A percentile compares a stretch with the other conserved stretches of the same genome.
Evolutionary conservation across 2,797 vertebrate species (phyloP).

Genomic region (Corythornis leucogaster): DNA sequence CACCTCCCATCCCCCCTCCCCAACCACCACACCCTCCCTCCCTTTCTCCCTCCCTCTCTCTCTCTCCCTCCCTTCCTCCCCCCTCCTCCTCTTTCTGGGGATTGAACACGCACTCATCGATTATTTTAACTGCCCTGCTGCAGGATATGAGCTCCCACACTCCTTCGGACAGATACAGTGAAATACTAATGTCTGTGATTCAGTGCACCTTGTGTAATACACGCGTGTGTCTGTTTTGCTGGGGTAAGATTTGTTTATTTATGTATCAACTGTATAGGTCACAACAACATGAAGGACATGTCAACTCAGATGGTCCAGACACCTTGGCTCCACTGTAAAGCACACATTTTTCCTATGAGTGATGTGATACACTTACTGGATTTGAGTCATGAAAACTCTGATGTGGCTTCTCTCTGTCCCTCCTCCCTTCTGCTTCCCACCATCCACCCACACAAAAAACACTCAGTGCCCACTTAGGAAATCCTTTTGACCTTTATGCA

Average conservation of each 20-base stretch:
- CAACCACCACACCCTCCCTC: not conserved
- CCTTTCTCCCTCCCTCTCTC: no score
- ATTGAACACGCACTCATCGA: constrained; percentile 77
- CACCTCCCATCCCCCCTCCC: not conserved
- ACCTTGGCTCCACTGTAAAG: not conserved
- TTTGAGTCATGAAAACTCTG: not conserved
- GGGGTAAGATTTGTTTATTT: not conserved
- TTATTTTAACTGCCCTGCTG: constrained; percentile 79
- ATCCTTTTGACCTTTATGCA: not conserved
- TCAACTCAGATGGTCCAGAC: not conserved
- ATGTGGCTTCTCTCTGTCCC: not conserved
- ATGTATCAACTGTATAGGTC: not conserved
- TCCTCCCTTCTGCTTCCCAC: not conserved
- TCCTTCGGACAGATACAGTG: constrained; percentile 1
- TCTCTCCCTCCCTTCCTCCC: not conserved
- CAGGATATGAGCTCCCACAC: constrained; percentile 64
- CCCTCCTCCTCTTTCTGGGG: constrained; percentile 40
- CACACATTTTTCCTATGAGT: not conserved
- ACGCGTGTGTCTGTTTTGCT: not conserved
- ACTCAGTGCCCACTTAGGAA: not conserved
- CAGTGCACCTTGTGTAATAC: not conserved
- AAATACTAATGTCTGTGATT: constrained; percentile 10
- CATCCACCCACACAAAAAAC: not conserved
- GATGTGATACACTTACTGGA: not conserved
- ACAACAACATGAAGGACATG: not conserved